Evolutionary conservation across 2,888 invertebrate genomes (phyloP).

Genomic region (Mythimna lalbum): DNA sequence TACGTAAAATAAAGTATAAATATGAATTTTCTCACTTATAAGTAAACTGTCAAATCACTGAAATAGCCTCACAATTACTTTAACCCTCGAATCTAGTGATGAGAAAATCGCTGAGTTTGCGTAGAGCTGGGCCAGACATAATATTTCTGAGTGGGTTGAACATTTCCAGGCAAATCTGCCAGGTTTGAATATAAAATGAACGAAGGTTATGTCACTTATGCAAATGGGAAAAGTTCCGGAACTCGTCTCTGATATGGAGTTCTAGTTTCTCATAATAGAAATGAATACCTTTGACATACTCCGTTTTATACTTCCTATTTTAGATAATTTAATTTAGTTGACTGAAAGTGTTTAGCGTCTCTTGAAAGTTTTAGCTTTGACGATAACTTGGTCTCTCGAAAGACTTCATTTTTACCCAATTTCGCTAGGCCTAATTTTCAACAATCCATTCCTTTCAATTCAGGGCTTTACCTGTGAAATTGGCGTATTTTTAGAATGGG

Average conservation of each 20-base stretch:
- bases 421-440: too few relatives aligned
- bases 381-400: background rate
- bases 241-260: constrained; percentile 67
- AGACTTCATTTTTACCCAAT: background rate
- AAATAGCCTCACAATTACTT: constrained; percentile 36
- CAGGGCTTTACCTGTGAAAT: too few relatives aligned
- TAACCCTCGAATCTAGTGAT: constrained; percentile 39
- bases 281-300: constrained; percentile 54
- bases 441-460: too few relatives aligned
- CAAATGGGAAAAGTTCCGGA: constrained; percentile 75
- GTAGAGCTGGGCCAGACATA: constrained; percentile 65
- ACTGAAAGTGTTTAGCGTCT: constrained; percentile 9
- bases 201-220: constrained; percentile 79
- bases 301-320: constrained; percentile 40
- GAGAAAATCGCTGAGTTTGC: constrained; percentile 58
- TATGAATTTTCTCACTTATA: background rate
- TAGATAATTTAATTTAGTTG: constrained; percentile 33
- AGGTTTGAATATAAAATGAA: constrained; percentile 78
- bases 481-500: too few relatives aligned
- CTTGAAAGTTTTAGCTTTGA: constrained; percentile 10
- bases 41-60: constrained; percentile 33
- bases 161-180: constrained; percentile 70
- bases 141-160: constrained; percentile 74
- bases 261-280: constrained; percentile 60
- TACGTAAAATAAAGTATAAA: background rate